phyloP scores from a whole-genome alignment of 2,797 vertebrate species.

The Pteronotus mesoamericanus region DNA sequence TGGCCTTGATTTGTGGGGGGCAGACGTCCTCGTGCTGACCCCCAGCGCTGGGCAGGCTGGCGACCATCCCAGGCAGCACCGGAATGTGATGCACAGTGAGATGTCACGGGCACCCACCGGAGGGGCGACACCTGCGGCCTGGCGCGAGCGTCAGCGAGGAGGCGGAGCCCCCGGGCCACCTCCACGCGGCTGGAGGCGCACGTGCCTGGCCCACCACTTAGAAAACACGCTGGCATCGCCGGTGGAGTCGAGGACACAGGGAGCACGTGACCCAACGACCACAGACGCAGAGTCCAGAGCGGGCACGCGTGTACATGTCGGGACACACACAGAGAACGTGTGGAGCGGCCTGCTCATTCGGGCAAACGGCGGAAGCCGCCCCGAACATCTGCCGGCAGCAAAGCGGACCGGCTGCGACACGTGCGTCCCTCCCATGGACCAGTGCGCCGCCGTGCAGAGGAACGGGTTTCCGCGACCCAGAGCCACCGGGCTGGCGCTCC shows the following conservation, averaged over 20 bases:
- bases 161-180: neutral
- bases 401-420: accelerated
- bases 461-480: accelerated
- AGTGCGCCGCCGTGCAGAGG: accelerated
- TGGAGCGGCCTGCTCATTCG: accelerated
- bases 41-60: neutral
- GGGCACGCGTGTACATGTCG: accelerated
- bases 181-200: neutral
- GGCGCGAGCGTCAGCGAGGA: accelerated
- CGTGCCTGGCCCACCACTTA: neutral
- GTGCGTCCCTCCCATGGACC: accelerated
- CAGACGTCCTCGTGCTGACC: too few species aligned
- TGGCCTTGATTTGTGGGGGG: neutral
- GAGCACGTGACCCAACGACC: neutral
- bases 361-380: neutral
- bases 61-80: neutral
- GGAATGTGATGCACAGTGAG: accelerated
- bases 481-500: neutral
- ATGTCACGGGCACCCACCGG: neutral
- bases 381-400: accelerated
- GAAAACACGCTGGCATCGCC: neutral
- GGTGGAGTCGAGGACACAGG: accelerated
- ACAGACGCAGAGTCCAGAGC: neutral
- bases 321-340: accelerated
- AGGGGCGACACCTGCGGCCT: neutral